Evolutionary conservation across 2,113 vertebrate genomes (phyloP), one percentile per base, ranked within the genome.

Genomic region (Chroicocephalus ridibundus): DNA sequence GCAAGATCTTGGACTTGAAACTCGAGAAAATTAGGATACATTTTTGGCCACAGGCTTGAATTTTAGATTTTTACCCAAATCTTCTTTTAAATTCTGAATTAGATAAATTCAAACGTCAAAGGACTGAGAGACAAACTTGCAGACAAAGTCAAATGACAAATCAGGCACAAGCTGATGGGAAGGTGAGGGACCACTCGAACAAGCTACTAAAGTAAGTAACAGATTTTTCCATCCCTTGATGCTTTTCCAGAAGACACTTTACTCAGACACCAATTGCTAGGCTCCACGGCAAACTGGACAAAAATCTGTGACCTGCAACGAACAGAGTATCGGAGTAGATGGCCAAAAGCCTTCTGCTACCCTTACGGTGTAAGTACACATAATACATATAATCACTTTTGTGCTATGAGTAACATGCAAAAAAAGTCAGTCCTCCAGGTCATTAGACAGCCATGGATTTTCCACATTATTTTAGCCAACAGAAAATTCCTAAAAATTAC

Each of bases 401-500:
- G 44, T 61, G 58, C 69, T 44, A 21, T 21, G 21, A 82, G 47
- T 52, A 57, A 74, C 47, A 29, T 2, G 13, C 18, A 64, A 71
- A 54, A 57, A 32, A 91, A 25, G 5, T 20, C 51, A 77, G 9
- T 40, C 24, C 38, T 58, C 47, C 36, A 55, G 65, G 38, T 69
- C 71, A 82, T 15, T 17, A 61, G 10, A 71, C 51, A 5, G 18
- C 17, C 55, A 32, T 5, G 77, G 58, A 74, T 88, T 81, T 88
- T 86, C 75, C 51, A 21, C 26, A 7, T 55, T 88, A 90, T 80
- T 86, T 90, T 27, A 86, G 68, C 13, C 15, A 90, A 55, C 27
- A 88, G 60, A 94, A 94, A 78, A 95, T 83, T 90, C 91, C 89
- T 88, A 78, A 91, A 93, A 91, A 90, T 91, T 91, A 94, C 38